phyloP scores from a whole-genome alignment of 2,113 vertebrate genomes.

The Fulmarus glacialis region DNA sequence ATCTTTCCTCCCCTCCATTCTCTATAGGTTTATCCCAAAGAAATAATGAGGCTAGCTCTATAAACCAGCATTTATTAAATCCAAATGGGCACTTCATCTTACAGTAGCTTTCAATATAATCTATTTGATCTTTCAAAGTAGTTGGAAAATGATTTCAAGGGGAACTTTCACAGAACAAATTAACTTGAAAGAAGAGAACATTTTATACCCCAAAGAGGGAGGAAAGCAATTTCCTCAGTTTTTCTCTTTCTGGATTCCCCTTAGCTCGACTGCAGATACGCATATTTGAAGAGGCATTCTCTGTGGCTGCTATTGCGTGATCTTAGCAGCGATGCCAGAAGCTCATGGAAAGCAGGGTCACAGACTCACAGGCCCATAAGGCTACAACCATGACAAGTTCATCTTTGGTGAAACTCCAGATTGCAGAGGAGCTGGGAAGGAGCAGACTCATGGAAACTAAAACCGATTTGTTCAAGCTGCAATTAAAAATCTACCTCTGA shows the following conservation, averaged over 20 bases:
- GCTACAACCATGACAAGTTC: background rate
- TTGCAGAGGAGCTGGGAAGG: background rate
- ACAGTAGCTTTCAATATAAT: conserved; percentile 51
- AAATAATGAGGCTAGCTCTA: background rate
- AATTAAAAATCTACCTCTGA: conserved; percentile 12
- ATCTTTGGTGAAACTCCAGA: background rate
- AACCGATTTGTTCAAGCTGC: background rate
- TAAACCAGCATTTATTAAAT: conserved; percentile 45
- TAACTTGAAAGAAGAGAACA: conserved; percentile 57
- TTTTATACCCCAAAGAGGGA: conserved; percentile 45
- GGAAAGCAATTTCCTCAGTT: conserved; percentile 40
- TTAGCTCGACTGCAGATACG: background rate
- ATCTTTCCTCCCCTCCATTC: conserved; percentile 31
- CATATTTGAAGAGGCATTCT: background rate
- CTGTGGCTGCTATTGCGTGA: background rate
- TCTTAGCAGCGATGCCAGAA: background rate
- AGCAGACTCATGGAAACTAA: background rate
- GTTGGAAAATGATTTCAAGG: conserved; percentile 37
- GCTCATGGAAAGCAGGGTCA: background rate
- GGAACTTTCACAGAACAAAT: conserved; percentile 47
- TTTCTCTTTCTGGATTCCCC: conserved; percentile 19
- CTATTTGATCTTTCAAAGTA: conserved; percentile 45
- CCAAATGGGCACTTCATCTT: conserved; percentile 32
- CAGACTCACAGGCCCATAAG: background rate
- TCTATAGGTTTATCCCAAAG: conserved; percentile 30